These are phyloP conservation scores for Torymus texanus DNA, from an alignment of 2,888 invertebrate species.

Conservation along the genomic window DNA sequence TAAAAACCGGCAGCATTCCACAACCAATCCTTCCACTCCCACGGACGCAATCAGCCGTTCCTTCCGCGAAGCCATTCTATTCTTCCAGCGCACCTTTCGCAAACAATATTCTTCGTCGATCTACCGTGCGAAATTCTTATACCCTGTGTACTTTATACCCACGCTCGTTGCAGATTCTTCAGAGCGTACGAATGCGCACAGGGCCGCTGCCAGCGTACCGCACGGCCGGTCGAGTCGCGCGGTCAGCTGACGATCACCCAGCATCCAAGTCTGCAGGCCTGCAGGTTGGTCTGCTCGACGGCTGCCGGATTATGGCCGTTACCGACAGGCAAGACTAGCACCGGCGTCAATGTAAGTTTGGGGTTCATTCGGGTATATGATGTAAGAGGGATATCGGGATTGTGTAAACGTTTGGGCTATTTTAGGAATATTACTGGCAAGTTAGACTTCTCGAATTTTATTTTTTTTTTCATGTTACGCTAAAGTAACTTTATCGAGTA, in stretches of 20 bases:
- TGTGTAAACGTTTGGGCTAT: not conserved
- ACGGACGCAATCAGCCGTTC: no score
- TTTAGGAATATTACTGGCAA: not conserved
- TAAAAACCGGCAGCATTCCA: no score
- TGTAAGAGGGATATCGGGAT: no score
- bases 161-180: conserved; percentile 58
- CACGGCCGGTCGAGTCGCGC: conserved; percentile 49
- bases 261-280: conserved; percentile 64
- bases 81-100: no score
- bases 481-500: no score
- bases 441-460: not conserved
- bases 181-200: conserved; percentile 63
- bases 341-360: conserved; percentile 61
- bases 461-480: not conserved
- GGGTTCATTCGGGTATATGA: no score
- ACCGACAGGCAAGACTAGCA: conserved; percentile 61
- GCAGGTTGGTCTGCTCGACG: conserved; percentile 64
- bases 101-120: no score
- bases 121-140: no score
- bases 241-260: not conserved
- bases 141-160: no score
- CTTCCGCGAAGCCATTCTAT: no score
- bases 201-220: conserved; percentile 60
- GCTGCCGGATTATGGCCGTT: conserved; percentile 65
- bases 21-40: no score